Percentiles rank a stretch among this genome's conserved stretches.
These are phyloP conservation scores for Scrobipalpa costella DNA, from an alignment of 2,888 invertebrate species.

Conservation along the genomic window DNA sequence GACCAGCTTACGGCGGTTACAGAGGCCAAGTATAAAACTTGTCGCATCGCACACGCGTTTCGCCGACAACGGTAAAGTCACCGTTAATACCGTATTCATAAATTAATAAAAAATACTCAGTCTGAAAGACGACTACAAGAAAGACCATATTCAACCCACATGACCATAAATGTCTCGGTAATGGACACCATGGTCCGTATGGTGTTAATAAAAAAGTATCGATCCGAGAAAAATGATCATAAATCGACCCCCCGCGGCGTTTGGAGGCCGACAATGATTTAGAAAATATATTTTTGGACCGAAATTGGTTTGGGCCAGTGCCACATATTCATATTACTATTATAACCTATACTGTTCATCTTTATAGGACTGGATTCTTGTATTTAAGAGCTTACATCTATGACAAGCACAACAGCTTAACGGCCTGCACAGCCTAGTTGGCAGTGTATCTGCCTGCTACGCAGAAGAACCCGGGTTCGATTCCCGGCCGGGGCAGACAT, in stretches of 20 bases:
- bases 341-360: neutral
- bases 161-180: constrained; percentile 43
- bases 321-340: constrained; percentile 33
- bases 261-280: constrained; percentile 39
- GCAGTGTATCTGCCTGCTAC: no score
- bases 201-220: constrained; percentile 42
- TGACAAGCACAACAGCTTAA: neutral
- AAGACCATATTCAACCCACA: constrained; percentile 46
- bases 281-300: constrained; percentile 35
- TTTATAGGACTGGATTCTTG: constrained; percentile 19
- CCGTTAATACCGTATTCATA: constrained; percentile 35
- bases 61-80: constrained; percentile 27
- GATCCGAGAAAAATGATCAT: constrained; percentile 42
- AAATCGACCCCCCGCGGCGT: constrained; percentile 48
- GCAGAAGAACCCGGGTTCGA: no score
- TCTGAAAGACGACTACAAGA: constrained; percentile 39
- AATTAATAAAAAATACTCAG: constrained; percentile 25
- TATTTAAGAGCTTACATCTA: neutral
- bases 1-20: constrained; percentile 15
- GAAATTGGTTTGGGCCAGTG: constrained; percentile 38
- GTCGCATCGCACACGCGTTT: constrained; percentile 21
- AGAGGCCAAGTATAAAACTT: constrained; percentile 7
- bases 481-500: no score
- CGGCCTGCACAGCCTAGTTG: no score
- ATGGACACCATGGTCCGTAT: constrained; percentile 33